A percentile compares a stretch with the other conserved stretches of the same genome.
These are phyloP conservation scores for Drosophila falleni DNA, from an alignment of 2,888 invertebrate species.

Conservation along the genomic window DNA sequence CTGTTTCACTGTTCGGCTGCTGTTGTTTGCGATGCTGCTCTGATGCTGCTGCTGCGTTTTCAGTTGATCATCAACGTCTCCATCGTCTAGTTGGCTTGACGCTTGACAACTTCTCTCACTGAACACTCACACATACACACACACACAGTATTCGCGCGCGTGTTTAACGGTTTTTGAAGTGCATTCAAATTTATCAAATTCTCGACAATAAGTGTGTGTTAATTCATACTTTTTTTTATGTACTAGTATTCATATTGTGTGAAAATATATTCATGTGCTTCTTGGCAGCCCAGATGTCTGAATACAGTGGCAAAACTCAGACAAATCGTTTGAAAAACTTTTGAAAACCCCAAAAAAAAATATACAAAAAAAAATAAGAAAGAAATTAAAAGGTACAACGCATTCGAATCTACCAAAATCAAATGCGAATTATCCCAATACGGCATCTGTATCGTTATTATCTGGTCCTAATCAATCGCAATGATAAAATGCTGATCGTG, in stretches of 20 bases:
- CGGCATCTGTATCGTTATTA: constrained; percentile 63
- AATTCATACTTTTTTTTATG: constrained; percentile 19
- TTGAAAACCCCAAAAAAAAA: constrained; percentile 16
- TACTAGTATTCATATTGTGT: constrained; percentile 26
- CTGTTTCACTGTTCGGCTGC: not conserved
- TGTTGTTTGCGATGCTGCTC: constrained; percentile 8
- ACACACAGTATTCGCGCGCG: constrained; percentile 32
- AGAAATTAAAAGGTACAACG: not conserved
- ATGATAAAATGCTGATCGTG: constrained; percentile 83
- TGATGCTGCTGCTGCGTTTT: constrained; percentile 40
- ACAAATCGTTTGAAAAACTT: constrained; percentile 31
- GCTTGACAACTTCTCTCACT: constrained; percentile 18
- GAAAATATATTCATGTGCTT: constrained; percentile 11
- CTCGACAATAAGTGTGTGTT: constrained; percentile 2
- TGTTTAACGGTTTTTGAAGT: constrained; percentile 24
- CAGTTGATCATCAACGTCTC: constrained; percentile 76
- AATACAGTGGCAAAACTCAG: constrained; percentile 13
- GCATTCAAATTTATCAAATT: constrained; percentile 13
- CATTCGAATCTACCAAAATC: not conserved
- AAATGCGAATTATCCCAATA: constrained; percentile 62
- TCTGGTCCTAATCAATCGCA: constrained; percentile 66
- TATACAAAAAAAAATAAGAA: not conserved
- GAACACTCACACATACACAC: constrained; percentile 6
- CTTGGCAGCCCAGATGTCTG: constrained; percentile 32
- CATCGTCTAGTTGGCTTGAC: constrained; percentile 64